A percentile compares a stretch with the other conserved stretches of the same genome.
These are phyloP conservation scores for Danio choprae DNA, from an alignment of 2,797 vertebrate genomes.

Conservation along the genomic window DNA sequence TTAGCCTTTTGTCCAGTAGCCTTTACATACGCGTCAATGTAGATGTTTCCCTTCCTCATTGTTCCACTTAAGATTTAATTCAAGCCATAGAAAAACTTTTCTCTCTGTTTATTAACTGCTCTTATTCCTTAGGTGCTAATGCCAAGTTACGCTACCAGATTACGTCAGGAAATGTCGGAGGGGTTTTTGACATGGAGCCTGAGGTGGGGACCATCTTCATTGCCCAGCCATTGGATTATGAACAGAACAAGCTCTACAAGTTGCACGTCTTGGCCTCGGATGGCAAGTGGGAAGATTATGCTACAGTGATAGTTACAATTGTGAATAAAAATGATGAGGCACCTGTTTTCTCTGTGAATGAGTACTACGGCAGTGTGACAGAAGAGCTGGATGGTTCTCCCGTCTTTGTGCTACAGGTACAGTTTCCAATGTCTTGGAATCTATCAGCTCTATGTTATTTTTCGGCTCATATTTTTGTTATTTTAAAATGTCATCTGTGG, in stretches of 20 bases:
- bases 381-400: conserved; percentile 87
- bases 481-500: neutral
- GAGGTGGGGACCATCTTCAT: conserved; percentile 90
- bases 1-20: neutral
- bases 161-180: conserved; percentile 86
- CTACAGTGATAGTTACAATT: conserved; percentile 80
- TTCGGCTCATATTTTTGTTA: neutral
- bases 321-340: conserved; percentile 92
- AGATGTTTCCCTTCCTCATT: neutral
- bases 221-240: conserved; percentile 87
- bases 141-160: conserved; percentile 91
- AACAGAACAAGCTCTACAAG: conserved; percentile 86
- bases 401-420: conserved; percentile 89
- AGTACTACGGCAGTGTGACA: conserved; percentile 88
- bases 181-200: conserved; percentile 86
- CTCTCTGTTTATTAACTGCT: neutral
- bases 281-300: conserved; percentile 91
- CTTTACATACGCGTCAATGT: neutral
- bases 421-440: too few species aligned
- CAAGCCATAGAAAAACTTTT: neutral
- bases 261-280: conserved; percentile 89
- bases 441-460: neutral
- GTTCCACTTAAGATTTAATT: neutral
- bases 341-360: conserved; percentile 86
- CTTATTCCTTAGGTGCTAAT: conserved; percentile 80